Base-by-base conservation (phyloP, 1,140 invertebrate species). In the Euwallacea fornicatus region DNA sequence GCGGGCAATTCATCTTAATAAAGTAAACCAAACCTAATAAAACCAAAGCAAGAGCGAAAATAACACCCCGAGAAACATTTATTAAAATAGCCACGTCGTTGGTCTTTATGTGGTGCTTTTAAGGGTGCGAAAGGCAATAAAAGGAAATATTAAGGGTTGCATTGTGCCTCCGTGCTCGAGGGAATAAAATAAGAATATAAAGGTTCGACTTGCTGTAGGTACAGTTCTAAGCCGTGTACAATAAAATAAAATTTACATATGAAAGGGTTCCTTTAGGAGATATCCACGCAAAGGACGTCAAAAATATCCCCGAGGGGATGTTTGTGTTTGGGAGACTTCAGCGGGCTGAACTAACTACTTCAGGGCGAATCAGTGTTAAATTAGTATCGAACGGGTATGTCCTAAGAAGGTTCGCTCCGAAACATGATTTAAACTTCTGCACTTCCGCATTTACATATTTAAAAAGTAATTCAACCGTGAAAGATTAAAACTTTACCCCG, bases 181-280 rank as follows among this genome's bases (percentile, higher is more conserved):
- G 60, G 60, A 55, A 69, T 61, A 69, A 69, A 62, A 69, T 69
- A 69, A 44, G 67, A 69, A 61, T 69, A 62, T 69, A 69, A 69
- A 62, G 41, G 59, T 69, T 62, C 67, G 67, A 69, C 67, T 69
- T 69, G 47, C 58, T 62, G 59, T 69, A 69, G 8, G 59, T 69
- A 69, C 60, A 55, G 50, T 61, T 61, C 67, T 69, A 69, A 69
- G 60, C 16, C 67, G 47, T 69, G 67, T 69, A 69, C 50, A 69
- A 69, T 69, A 69, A 69, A 69, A 69, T 69, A 53, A 62, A 62
- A 69, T 69, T 69, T 69, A 60, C 67, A 69, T 69, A 55, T 62
- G 58, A 69, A 69, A 62, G 46, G 41, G 46, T 44, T 8, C 65
- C 65, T 66, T 65, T 54, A 65, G 50, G 63, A 65, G 47, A 65